phyloP scores from a whole-genome alignment of 2,113 vertebrate species.

The Hypocryptadius cinnamomeus region DNA sequence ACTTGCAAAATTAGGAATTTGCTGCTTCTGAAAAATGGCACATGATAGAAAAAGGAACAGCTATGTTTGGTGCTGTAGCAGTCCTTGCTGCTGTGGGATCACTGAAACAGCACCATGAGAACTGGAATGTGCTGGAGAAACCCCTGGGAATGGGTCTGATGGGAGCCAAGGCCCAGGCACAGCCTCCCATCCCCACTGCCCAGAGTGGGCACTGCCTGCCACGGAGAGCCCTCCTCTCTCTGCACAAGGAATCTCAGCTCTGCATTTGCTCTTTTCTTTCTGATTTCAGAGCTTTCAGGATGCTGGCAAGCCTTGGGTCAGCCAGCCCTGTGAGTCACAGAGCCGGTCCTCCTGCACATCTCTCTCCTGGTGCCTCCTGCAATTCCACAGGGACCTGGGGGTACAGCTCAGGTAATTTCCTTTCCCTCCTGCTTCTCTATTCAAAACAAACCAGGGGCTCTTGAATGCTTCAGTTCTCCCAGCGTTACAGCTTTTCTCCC shows the following conservation, averaged over 20 bases:
- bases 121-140: background rate
- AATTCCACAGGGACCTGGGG: fast-evolving
- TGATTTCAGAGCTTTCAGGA: background rate
- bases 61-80: background rate
- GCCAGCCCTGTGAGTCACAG: fast-evolving
- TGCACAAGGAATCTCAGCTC: background rate
- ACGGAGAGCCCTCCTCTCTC: background rate
- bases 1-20: background rate
- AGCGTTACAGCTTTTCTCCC: background rate
- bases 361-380: background rate
- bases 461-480: background rate
- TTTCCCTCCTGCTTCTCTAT: background rate
- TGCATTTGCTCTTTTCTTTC: no score
- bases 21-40: background rate
- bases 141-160: background rate
- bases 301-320: fast-evolving
- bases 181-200: background rate
- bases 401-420: background rate
- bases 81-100: background rate
- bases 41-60: fast-evolving
- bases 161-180: background rate
- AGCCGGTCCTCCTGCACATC: background rate
- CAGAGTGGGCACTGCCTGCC: background rate
- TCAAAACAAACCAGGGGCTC: background rate
- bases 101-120: fast-evolving